A percentile compares a stretch with the other conserved stretches of the same genome.
phyloP scores from a whole-genome alignment of 1,140 invertebrate species.

The Zophobas atratus region DNA sequence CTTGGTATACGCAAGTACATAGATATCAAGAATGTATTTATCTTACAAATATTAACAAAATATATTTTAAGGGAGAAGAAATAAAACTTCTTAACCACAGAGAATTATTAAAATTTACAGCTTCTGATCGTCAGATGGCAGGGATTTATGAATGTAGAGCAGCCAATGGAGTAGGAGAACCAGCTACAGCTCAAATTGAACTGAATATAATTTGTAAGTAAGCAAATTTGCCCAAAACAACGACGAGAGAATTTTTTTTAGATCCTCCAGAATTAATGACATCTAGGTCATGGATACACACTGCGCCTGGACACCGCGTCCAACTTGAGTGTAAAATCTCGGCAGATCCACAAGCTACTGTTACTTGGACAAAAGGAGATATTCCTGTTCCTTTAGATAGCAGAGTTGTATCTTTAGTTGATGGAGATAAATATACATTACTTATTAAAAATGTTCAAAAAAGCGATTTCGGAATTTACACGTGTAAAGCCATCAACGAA shows the following conservation, averaged over 20 bases:
- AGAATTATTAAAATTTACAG: constrained; percentile 77
- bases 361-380: constrained; percentile 75
- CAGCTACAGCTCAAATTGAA: constrained; percentile 75
- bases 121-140: constrained; percentile 75
- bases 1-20: constrained; percentile 78
- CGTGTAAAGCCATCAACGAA: constrained; percentile 82
- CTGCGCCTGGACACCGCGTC: constrained; percentile 76
- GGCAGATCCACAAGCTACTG: constrained; percentile 77
- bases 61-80: constrained; percentile 72
- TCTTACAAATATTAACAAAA: background rate
- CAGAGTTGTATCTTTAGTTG: constrained; percentile 73
- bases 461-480: constrained; percentile 83
- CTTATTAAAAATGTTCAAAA: constrained; percentile 79
- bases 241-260: constrained; percentile 62
- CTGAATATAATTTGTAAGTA: constrained; percentile 75
- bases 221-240: background rate
- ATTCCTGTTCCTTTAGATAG: constrained; percentile 71
- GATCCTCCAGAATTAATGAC: constrained; percentile 81
- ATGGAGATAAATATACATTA: constrained; percentile 76
- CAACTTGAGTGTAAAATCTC: constrained; percentile 80
- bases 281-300: constrained; percentile 78
- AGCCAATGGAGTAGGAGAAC: constrained; percentile 81
- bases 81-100: constrained; percentile 76
- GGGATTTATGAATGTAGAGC: constrained; percentile 82
- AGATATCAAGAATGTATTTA: constrained; percentile 13